Evolutionary conservation across 2,113 vertebrate genomes (phyloP), one percentile per base, ranked within the genome.

Genomic region (Saguinus imperator): DNA sequence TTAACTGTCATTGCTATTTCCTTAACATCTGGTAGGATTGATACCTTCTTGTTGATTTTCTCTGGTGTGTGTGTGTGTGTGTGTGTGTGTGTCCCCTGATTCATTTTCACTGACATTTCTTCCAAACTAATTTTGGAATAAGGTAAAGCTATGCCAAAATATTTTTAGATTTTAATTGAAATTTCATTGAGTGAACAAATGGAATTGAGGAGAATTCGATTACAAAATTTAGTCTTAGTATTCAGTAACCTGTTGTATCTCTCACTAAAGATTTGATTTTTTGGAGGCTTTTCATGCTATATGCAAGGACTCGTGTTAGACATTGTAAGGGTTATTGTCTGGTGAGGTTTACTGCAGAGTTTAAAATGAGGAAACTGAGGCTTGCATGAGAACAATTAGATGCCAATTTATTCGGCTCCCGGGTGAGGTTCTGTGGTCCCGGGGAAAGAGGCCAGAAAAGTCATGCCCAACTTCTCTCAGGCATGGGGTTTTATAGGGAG

Each of bases 121-220:
- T 58, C 52, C 18, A 32, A 45, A 76, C 13, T 43, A 40, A n/a
- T 79, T 79, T 93, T 77, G 87, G 70, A 73, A 83, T 58, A 57
- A 55, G 50, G 89, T 82, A 85, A 93, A 57, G 6, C 61, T 43
- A 58, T 37, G 48, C 8, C 66, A 5, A 89, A 37, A 48, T 43
- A 55, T 27, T 86, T 95, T 89, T 89, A 25, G 48, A 73, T 90
- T 95, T 92, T 89, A 94, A 77, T 64, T 92, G 57, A 87, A 89
- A 37, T 89, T 77, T 76, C 29, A 52, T n/a, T 73, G 55, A 90
- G 5, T 50, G 18, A 58, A 14, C 77, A 83, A 79, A 32, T 64
- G n/a, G 12, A 84, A 75, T 75, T 87, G 61, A 77, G 16, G 43
- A 86, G 58, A 95, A 94, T 5, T 81, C 29, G 10, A 37, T 4